A percentile compares a stretch with the other conserved stretches of the same genome.
phyloP scores from a whole-genome alignment of 2,888 invertebrate species.

The Deroplatys truncata region DNA sequence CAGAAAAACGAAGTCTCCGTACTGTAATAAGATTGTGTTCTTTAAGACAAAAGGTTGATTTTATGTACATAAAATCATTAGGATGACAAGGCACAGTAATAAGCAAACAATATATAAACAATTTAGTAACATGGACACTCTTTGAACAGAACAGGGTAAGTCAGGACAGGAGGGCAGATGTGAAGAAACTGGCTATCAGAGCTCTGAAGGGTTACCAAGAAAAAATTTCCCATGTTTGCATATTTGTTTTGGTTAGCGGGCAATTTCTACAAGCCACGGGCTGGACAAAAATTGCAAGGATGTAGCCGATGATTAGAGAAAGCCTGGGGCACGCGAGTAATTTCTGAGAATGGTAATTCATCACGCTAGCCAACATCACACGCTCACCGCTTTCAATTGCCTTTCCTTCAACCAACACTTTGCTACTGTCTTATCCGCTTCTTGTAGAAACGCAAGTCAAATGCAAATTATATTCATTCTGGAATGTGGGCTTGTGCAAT shows the following conservation, averaged over 20 bases:
- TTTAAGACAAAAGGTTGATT: too few relatives aligned
- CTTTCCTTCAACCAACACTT: not conserved
- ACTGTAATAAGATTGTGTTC: too few relatives aligned
- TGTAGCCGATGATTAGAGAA: not conserved
- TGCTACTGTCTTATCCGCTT: not conserved
- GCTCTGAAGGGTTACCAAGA: not conserved
- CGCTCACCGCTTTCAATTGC: not conserved
- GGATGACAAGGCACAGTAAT: too few relatives aligned
- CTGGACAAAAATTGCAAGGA: not conserved
- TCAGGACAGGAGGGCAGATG: too few relatives aligned
- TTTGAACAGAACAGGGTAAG: too few relatives aligned
- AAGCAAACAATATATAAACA: too few relatives aligned
- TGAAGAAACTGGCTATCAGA: not conserved
- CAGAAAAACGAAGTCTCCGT: too few relatives aligned
- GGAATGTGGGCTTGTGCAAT: not conserved
- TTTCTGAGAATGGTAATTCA: not conserved
- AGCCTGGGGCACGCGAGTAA: not conserved
- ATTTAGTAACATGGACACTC: too few relatives aligned
- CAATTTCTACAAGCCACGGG: not conserved
- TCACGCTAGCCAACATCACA: not conserved
- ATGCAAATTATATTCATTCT: not conserved
- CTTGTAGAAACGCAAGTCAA: not conserved
- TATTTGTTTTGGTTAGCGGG: not conserved
- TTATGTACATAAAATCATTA: too few relatives aligned
- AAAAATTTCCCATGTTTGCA: not conserved